Conservation (phyloP, 2,888 invertebrate genomes). For the Lagria hirta region DNA sequence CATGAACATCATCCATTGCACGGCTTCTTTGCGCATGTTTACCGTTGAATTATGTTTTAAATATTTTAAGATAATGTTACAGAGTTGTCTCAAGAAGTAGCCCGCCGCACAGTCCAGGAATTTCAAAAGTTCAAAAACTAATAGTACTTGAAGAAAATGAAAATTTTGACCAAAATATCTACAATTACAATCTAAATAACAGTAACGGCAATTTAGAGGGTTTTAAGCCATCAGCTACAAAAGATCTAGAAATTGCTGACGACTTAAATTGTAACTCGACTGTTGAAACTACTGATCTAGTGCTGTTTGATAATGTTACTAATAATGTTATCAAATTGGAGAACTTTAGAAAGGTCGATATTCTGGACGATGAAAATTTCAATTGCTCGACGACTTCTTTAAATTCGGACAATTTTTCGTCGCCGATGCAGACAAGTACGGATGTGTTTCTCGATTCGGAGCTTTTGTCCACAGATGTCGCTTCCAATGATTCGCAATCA, state of each 20-base stretch:
- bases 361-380: conserved; percentile 45
- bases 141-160: conserved; percentile 15
- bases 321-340: conserved; percentile 45
- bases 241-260: conserved; percentile 16
- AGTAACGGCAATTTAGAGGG: conserved; percentile 30
- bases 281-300: conserved; percentile 36
- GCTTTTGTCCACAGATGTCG: conserved; percentile 50
- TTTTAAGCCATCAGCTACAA: conserved; percentile 20
- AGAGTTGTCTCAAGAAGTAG: conserved; percentile 22
- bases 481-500: conserved; percentile 55
- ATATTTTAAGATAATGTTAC: conserved; percentile 17
- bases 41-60: too few relatives aligned
- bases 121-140: conserved; percentile 15
- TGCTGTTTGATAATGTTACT: conserved; percentile 43
- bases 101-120: conserved; percentile 13
- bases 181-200: conserved; percentile 27
- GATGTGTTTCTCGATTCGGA: conserved; percentile 55
- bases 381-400: conserved; percentile 54
- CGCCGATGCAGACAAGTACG: conserved; percentile 57
- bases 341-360: conserved; percentile 43
- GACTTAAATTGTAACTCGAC: conserved; percentile 20
- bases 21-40: conserved; percentile 3
- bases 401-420: conserved; percentile 54
- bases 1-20: conserved; percentile 2
- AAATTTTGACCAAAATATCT: conserved; percentile 15